Evolutionary conservation across 1,140 invertebrate genomes (phyloP).

Genomic region (Ephestia elutella): DNA sequence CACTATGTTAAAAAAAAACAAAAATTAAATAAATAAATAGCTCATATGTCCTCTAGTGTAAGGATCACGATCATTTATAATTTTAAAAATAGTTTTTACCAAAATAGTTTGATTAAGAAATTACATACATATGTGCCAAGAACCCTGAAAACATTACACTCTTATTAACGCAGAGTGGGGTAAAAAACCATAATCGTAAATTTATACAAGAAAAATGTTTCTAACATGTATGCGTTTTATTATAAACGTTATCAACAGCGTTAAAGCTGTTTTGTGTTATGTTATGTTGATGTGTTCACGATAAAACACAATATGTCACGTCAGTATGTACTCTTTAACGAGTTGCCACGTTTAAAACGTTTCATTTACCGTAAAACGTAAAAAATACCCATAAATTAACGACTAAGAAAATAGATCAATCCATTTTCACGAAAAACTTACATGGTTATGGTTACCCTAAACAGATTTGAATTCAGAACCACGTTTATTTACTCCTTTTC

Average conservation of each 20-base stretch:
- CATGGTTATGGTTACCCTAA: background rate
- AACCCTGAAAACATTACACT: no score
- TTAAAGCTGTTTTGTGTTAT: background rate
- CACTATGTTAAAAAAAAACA: no score
- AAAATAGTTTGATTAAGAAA: no score
- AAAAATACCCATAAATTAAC: no score
- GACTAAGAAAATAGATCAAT: background rate
- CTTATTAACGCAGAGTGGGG: no score
- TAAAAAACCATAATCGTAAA: background rate
- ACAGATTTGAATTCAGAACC: background rate
- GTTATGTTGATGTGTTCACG: background rate
- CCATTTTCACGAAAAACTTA: background rate
- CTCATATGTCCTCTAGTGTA: no score
- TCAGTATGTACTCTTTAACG: background rate
- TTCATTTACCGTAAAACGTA: no score
- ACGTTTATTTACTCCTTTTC: background rate
- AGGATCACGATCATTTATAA: no score
- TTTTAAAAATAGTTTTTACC: no score
- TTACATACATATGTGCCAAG: no score
- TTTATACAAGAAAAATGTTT: background rate
- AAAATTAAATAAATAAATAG: no score
- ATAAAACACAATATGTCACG: conserved; percentile 5
- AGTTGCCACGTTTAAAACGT: background rate
- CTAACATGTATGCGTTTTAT: background rate
- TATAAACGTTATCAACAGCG: background rate